Conservation (phyloP, 2,797 vertebrate genomes). For the Mus minutoides region DNA sequence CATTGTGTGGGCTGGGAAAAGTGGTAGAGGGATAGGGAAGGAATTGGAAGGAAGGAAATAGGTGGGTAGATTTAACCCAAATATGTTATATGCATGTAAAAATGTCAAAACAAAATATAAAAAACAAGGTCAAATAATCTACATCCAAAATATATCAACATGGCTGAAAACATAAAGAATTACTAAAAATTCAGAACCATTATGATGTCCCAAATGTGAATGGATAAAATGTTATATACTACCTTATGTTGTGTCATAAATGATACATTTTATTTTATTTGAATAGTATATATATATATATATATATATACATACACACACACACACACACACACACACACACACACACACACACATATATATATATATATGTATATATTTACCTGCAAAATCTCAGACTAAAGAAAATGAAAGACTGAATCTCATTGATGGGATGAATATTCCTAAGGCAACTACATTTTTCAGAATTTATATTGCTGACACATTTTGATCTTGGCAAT, state of each 20-base stretch:
- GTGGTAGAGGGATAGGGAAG: too few relatives aligned
- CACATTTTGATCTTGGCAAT: not conserved
- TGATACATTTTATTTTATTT: slow-evolving; percentile 9
- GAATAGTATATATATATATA: not conserved
- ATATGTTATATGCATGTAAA: not conserved
- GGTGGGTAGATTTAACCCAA: not conserved
- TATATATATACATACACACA: too few relatives aligned
- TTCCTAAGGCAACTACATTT: not conserved
- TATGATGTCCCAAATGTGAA: slow-evolving; percentile 10
- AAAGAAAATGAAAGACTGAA: slow-evolving; percentile 12
- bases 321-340: too few relatives aligned
- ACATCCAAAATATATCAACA: not conserved
- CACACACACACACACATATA: too few relatives aligned
- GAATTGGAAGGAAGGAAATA: not conserved
- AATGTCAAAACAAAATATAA: not conserved
- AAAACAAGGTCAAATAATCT: not conserved
- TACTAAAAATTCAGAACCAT: not conserved
- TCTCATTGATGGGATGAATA: not conserved
- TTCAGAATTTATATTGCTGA: not conserved
- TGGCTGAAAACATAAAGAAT: not conserved
- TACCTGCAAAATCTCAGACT: not conserved
- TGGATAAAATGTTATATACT: not conserved
- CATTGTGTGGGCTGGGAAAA: too few relatives aligned
- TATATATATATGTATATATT: too few relatives aligned
- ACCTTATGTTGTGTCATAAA: not conserved